Conservation (phyloP, 2,797 vertebrate species). For the Pygocentrus nattereri region DNA sequence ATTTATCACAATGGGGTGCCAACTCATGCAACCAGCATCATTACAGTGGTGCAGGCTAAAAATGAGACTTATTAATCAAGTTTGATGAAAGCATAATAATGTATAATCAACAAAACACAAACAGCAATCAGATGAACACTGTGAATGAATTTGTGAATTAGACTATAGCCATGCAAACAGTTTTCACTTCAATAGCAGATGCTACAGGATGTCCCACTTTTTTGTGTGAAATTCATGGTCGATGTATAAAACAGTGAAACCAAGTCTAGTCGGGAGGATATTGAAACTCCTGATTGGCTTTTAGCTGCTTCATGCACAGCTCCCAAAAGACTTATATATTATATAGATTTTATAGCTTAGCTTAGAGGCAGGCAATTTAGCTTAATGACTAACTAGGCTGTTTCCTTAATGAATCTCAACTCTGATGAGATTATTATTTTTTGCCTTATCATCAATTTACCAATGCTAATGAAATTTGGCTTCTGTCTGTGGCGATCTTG, state of each 20-base stretch:
- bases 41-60: not conserved
- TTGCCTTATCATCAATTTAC: not conserved
- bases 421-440: not conserved
- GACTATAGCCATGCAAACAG: not conserved
- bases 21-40: slow-evolving; percentile 28
- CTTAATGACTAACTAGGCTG: not conserved
- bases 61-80: not conserved
- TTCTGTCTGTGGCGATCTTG: not conserved
- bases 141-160: not conserved
- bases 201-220: not conserved
- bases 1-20: slow-evolving; percentile 31
- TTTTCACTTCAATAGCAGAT: not conserved
- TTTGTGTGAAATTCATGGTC: not conserved
- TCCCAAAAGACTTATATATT: not conserved
- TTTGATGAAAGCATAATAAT: not conserved
- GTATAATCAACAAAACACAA: not conserved
- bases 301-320: not conserved
- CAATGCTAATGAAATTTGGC: not conserved
- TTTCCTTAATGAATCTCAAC: slow-evolving; percentile 1
- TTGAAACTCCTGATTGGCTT: not conserved
- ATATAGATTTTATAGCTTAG: not conserved
- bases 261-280: not conserved
- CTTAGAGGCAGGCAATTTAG: not conserved
- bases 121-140: not conserved
- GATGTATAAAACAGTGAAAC: not conserved